phyloP scores from a whole-genome alignment of 2,113 vertebrate genomes.

The Panthera leo region DNA sequence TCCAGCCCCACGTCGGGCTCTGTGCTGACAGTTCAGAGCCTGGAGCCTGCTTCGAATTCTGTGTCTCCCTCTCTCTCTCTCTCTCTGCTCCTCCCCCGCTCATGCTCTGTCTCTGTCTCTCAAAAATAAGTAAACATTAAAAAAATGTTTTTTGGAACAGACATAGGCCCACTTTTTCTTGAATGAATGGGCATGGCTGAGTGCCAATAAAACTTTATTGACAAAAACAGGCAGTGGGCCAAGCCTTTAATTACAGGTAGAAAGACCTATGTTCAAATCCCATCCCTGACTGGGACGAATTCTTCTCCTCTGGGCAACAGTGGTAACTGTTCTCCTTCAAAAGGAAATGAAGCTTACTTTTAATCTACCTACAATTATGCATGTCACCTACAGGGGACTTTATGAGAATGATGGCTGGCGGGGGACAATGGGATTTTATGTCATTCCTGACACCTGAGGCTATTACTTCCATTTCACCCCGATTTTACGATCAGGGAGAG shows the following conservation, averaged over 20 bases:
- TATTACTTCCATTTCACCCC: background rate
- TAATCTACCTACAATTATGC: background rate
- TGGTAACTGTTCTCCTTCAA: background rate
- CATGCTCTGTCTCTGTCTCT: too few species aligned
- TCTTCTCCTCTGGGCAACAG: background rate
- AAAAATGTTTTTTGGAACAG: too few species aligned
- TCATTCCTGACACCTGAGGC: background rate
- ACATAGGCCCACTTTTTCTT: background rate
- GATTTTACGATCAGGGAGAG: too few species aligned
- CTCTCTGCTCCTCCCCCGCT: too few species aligned
- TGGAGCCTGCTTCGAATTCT: too few species aligned
- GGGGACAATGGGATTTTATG: background rate
- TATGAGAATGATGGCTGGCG: accelerated
- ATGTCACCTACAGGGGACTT: background rate
- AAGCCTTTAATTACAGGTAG: background rate
- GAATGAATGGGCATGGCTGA: background rate
- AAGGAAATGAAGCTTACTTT: background rate
- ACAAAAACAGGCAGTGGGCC: background rate
- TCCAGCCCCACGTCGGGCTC: too few species aligned
- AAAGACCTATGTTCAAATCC: background rate
- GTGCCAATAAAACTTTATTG: background rate
- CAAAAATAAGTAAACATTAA: too few species aligned
- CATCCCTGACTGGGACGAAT: background rate
- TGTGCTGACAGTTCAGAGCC: too few species aligned
- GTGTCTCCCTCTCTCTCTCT: too few species aligned